Percentiles rank a stretch among this genome's conserved stretches.
Evolutionary conservation across 2,797 vertebrate genomes (phyloP).

Genomic region (Buphagus erythrorhynchus): DNA sequence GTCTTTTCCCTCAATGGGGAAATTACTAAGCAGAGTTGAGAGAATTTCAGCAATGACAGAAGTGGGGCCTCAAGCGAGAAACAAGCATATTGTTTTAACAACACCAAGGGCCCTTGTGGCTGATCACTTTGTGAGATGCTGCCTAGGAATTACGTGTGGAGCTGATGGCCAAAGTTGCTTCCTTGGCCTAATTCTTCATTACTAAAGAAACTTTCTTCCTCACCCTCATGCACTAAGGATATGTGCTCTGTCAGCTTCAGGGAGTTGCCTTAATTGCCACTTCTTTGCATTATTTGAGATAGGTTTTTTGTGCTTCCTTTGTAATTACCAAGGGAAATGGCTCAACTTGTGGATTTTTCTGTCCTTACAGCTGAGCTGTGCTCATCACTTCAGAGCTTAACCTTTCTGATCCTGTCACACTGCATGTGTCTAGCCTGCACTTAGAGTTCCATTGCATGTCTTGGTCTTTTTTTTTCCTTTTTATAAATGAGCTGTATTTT

Average conservation of each 20-base stretch:
- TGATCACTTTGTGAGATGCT: not conserved
- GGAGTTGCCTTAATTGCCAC: not conserved
- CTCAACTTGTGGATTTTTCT: not conserved
- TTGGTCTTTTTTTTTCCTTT: not conserved
- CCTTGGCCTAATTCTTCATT: not conserved
- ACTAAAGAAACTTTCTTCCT: not conserved
- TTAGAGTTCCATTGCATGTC: not conserved
- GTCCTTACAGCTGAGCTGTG: not conserved
- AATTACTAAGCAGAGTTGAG: not conserved
- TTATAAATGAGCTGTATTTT: slow-evolving; percentile 2
- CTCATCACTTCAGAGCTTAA: not conserved
- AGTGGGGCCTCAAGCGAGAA: not conserved
- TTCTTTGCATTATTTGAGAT: not conserved
- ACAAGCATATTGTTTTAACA: not conserved
- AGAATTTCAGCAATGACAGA: not conserved
- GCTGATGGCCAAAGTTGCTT: not conserved
- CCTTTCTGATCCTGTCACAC: not conserved
- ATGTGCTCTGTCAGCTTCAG: not conserved
- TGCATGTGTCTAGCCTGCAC: not conserved
- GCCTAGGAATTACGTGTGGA: not conserved
- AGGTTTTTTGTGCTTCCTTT: not conserved
- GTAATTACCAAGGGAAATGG: not conserved
- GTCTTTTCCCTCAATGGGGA: not conserved
- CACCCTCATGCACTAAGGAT: accelerated
- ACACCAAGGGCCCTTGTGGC: not conserved